Percentiles rank a stretch among this genome's conserved stretches.
These are phyloP conservation scores for Acleris emargana DNA, from an alignment of 2,888 invertebrate species.

Conservation along the genomic window DNA sequence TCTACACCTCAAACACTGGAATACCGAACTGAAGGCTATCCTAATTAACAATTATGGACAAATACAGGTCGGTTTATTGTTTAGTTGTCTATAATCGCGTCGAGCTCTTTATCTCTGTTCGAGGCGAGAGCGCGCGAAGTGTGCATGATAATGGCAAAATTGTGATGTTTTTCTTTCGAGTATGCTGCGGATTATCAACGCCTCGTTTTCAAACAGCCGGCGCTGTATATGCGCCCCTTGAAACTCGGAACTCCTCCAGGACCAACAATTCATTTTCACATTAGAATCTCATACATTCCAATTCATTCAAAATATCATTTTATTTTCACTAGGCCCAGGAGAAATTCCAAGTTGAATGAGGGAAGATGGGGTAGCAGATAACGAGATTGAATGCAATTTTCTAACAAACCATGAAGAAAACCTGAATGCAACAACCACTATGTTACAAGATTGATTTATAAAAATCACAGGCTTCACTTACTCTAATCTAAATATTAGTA, in stretches of 20 bases:
- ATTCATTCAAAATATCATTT: slow-evolving; percentile 36
- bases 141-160: slow-evolving; percentile 79
- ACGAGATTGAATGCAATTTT: slow-evolving; percentile 43
- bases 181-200: slow-evolving; percentile 46
- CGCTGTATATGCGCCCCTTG: slow-evolving; percentile 36
- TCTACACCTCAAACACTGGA: slow-evolving; percentile 75
- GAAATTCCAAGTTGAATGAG: slow-evolving; percentile 52
- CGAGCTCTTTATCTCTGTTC: slow-evolving; percentile 76
- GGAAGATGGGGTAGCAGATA: slow-evolving; percentile 43
- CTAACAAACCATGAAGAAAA: slow-evolving; percentile 47
- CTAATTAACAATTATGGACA: slow-evolving; percentile 78
- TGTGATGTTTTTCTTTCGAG: slow-evolving; percentile 79
- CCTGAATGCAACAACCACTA: slow-evolving; percentile 64
- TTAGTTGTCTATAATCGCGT: slow-evolving; percentile 61
- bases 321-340: slow-evolving; percentile 44
- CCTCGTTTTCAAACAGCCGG: slow-evolving; percentile 42
- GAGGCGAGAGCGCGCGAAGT: slow-evolving; percentile 63
- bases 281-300: slow-evolving; percentile 9
- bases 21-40: slow-evolving; percentile 73
- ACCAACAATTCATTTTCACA: slow-evolving; percentile 30
- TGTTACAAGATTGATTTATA: slow-evolving; percentile 66
- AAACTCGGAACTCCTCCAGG: slow-evolving; percentile 38
- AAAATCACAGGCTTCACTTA: slow-evolving; percentile 79
- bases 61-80: slow-evolving; percentile 68
- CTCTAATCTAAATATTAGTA: slow-evolving; percentile 66